phyloP scores from a whole-genome alignment of 2,888 invertebrate genomes.

The Myopa testacea region DNA sequence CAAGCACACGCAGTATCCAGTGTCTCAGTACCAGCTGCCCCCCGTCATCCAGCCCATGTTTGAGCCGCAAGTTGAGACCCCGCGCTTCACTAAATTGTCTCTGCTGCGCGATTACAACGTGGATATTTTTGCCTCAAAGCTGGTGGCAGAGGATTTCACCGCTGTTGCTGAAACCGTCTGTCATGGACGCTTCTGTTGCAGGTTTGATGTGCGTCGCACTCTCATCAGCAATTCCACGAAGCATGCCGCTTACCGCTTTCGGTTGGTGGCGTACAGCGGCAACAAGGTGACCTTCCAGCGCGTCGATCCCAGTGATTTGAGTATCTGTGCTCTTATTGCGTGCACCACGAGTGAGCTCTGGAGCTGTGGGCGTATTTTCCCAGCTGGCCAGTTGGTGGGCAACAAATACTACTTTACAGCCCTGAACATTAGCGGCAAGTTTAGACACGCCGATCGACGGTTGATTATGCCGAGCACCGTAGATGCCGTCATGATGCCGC shows the following conservation, averaged over 20 bases:
- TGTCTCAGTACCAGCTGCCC: slow-evolving; percentile 43
- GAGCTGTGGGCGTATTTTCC: slow-evolving; percentile 66
- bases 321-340: slow-evolving; percentile 69
- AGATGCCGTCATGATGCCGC: slow-evolving; percentile 56
- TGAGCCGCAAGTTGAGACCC: slow-evolving; percentile 47
- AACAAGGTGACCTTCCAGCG: slow-evolving; percentile 58
- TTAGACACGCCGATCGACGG: slow-evolving; percentile 52
- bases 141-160: slow-evolving; percentile 49
- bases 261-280: slow-evolving; percentile 58
- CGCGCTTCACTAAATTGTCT: slow-evolving; percentile 51
- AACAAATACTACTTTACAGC: slow-evolving; percentile 56
- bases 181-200: slow-evolving; percentile 62
- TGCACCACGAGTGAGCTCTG: slow-evolving; percentile 64
- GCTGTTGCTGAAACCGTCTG: slow-evolving; percentile 44
- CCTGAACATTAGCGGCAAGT: slow-evolving; percentile 56
- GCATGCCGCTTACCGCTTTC: slow-evolving; percentile 59
- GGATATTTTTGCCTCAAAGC: slow-evolving; percentile 54
- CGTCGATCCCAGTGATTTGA: slow-evolving; percentile 67
- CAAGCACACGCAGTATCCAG: slow-evolving; percentile 47
- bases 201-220: slow-evolving; percentile 52
- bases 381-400: slow-evolving; percentile 45
- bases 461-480: slow-evolving; percentile 61
- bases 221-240: slow-evolving; percentile 41
- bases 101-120: slow-evolving; percentile 60
- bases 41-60: slow-evolving; percentile 47